Conservation (phyloP, 2,888 invertebrate genomes). For the Thyatira batis region DNA sequence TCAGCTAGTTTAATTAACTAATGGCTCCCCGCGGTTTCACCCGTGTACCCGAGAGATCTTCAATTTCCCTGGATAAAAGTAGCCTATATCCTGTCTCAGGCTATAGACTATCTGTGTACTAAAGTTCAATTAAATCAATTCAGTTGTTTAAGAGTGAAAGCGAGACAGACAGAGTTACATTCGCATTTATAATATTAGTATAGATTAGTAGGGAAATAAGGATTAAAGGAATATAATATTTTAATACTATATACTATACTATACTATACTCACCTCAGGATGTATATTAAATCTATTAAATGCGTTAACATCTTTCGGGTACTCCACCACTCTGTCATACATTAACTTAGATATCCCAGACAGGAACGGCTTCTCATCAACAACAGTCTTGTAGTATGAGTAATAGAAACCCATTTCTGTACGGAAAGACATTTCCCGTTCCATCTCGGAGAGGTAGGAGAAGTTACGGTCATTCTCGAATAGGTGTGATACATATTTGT, state of each 20-base stretch:
- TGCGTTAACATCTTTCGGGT: slow-evolving; percentile 90
- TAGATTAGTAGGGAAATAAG: too few relatives aligned
- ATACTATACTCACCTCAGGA: slow-evolving; percentile 91
- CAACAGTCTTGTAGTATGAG: slow-evolving; percentile 92
- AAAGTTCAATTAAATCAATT: too few relatives aligned
- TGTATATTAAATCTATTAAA: slow-evolving; percentile 91
- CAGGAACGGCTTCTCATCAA: slow-evolving; percentile 84
- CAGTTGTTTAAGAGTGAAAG: too few relatives aligned
- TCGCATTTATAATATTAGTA: too few relatives aligned
- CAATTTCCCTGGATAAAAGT: too few relatives aligned
- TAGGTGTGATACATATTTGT: slow-evolving; percentile 86
- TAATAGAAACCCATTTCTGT: slow-evolving; percentile 96
- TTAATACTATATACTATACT: too few relatives aligned
- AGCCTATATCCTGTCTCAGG: too few relatives aligned
- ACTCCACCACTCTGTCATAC: slow-evolving; percentile 90
- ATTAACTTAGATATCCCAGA: slow-evolving; percentile 85
- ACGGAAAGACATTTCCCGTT: slow-evolving; percentile 92
- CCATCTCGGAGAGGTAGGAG: slow-evolving; percentile 90
- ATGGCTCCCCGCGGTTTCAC: too few relatives aligned
- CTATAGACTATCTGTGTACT: too few relatives aligned
- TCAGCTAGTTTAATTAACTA: too few relatives aligned
- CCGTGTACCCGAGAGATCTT: too few relatives aligned
- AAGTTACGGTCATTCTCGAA: slow-evolving; percentile 94
- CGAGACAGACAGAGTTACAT: too few relatives aligned
- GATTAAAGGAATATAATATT: neutral